These are phyloP conservation scores for Sitodiplosis mosellana DNA, from an alignment of 1,140 invertebrate genomes.

Conservation along the genomic window DNA sequence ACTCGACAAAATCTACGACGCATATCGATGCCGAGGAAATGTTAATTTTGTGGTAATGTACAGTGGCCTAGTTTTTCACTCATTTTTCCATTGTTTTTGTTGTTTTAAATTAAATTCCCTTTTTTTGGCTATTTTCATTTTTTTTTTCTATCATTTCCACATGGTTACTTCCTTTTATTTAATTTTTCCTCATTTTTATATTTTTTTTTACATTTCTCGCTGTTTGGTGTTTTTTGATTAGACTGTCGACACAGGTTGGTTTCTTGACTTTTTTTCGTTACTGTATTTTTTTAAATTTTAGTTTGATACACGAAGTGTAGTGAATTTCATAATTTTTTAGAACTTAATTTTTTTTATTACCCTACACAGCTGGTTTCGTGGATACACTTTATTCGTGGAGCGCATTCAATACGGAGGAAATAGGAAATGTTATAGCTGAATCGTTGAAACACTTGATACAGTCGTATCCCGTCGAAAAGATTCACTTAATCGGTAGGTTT, in stretches of 20 bases:
- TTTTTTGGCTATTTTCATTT: too few relatives aligned
- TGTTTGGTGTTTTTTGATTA: too few relatives aligned
- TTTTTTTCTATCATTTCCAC: too few relatives aligned
- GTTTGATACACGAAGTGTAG: neutral
- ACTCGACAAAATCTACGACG: neutral
- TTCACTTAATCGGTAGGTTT: slow-evolving; percentile 20
- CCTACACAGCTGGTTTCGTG: slow-evolving; percentile 15
- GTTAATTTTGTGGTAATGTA: neutral
- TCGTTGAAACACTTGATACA: slow-evolving; percentile 14
- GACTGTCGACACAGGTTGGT: too few relatives aligned
- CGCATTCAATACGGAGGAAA: slow-evolving; percentile 20
- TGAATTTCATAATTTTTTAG: neutral
- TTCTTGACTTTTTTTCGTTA: too few relatives aligned
- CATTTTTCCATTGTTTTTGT: too few relatives aligned
- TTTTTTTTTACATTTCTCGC: too few relatives aligned
- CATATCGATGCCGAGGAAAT: neutral
- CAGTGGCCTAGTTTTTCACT: too few relatives aligned
- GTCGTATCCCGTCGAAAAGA: slow-evolving; percentile 11
- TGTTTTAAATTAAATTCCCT: too few relatives aligned
- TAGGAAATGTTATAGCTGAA: slow-evolving; percentile 14
- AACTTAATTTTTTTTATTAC: slow-evolving; percentile 8
- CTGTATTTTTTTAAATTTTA: neutral
- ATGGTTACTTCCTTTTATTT: too few relatives aligned
- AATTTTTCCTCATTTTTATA: too few relatives aligned
- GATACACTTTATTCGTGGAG: slow-evolving; percentile 24